Conservation (phyloP, 2,888 invertebrate species). For the Napeogenes sylphis region DNA sequence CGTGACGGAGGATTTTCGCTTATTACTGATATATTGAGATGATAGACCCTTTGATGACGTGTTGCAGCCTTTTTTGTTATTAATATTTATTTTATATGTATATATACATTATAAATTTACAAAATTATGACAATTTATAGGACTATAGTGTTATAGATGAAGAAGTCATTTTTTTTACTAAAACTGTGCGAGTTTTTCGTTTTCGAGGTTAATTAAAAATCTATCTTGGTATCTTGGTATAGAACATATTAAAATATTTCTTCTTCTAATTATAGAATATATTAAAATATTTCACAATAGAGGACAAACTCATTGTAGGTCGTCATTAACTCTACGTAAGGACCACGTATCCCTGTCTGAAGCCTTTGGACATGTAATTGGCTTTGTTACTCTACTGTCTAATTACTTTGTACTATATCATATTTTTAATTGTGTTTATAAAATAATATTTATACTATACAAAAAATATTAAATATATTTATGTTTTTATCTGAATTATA, state of each 20-base stretch:
- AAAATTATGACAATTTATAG: no score
- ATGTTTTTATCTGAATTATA: not conserved
- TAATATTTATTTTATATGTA: no score
- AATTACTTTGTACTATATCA: constrained; percentile 2
- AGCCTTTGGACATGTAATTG: constrained; percentile 5
- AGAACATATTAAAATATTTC: no score
- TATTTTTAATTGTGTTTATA: not conserved
- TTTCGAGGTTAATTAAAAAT: no score
- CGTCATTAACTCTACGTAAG: not conserved
- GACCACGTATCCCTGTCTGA: constrained; percentile 1
- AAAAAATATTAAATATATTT: not conserved
- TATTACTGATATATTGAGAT: constrained; percentile 1
- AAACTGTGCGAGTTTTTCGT: no score
- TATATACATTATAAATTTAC: no score
- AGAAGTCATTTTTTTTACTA: no score
- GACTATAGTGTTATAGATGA: no score
- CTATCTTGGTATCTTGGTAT: no score
- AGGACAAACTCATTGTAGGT: not conserved
- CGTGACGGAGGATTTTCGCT: not conserved
- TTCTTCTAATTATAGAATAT: no score
- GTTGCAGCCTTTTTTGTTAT: not conserved
- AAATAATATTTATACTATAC: not conserved
- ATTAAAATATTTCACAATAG: not conserved
- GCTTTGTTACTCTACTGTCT: not conserved
- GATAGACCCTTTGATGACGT: not conserved